Base-by-base conservation (phyloP, 2,888 invertebrate species). In the Phrixothrix hirtus region DNA sequence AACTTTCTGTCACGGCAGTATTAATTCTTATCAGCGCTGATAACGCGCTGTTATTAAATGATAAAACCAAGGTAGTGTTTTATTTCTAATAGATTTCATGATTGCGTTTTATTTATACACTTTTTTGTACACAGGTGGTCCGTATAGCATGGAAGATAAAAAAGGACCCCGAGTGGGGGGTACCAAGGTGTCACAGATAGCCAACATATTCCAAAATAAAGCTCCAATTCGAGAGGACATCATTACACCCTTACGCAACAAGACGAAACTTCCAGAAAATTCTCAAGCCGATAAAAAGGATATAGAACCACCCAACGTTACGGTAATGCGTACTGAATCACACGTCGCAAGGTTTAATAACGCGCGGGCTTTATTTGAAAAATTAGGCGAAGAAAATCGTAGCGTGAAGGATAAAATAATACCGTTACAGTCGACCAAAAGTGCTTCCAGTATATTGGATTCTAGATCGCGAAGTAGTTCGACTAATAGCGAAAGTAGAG, bases 331-430 rank as follows among this genome's bases (percentile, higher is more conserved):
- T 57, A 91, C 92, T 11, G 92, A 93, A 77, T 92, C 92, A 67
- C 93, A 93, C 73, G 84, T 92, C 67, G 88, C 92, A n/a, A 79
- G 92, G 56, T 94, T 94, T 74, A 93, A 95, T 75, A 92, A 89
- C 75, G 94, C 94, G 1, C 82, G 93, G 57, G 94, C 95, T 30
- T 81, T 95, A 47, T 95, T 95, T 74, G 94, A 95, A 75, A 93
- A 93, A 71, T 79, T 95, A 59, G 87, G 92, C 64, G 82, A 88
- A 74, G 87, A 89, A 73, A 83, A 85, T 74, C 83, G 75, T 75
- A 59, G 80, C 27, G 53, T 26, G n/a, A 53, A 55, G 21, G 61
- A 61, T 14, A 61, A 64, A 31, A 62, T 69, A 11, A 63, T 72
- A 34, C 75, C 76, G 1, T 55, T 76, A 35, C 75, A 75, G 57